Evolutionary conservation across 2,797 vertebrate genomes (phyloP).

Genomic region (Gallirallus australis): DNA sequence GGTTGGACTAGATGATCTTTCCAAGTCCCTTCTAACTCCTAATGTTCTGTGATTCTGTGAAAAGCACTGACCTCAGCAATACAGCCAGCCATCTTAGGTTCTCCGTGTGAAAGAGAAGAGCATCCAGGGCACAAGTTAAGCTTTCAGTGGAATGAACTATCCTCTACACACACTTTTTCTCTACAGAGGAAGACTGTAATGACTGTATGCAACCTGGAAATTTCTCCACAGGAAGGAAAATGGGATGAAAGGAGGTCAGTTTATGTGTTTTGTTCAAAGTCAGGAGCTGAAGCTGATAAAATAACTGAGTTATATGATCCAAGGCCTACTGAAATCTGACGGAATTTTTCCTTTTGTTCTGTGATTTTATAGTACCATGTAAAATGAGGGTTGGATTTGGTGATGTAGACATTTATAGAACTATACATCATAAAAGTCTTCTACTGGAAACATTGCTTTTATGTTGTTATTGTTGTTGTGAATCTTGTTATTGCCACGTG

Average conservation of each 20-base stretch:
- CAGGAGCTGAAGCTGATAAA: neutral
- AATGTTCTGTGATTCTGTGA: too few relatives aligned
- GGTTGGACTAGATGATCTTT: too few relatives aligned
- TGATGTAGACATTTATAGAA: neutral
- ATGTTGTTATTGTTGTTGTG: neutral
- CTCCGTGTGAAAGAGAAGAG: neutral
- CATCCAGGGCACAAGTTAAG: neutral
- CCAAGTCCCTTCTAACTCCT: too few relatives aligned
- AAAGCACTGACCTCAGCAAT: neutral
- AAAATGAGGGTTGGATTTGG: neutral
- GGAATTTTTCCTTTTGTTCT: neutral
- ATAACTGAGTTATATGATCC: neutral
- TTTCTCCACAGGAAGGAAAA: neutral
- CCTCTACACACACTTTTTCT: neutral
- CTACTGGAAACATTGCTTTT: neutral
- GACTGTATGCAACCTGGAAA: neutral
- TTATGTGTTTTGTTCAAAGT: neutral
- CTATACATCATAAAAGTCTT: neutral
- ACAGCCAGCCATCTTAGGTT: neutral
- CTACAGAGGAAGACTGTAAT: neutral
- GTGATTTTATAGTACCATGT: neutral
- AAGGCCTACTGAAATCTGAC: neutral
- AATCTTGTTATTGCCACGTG: neutral
- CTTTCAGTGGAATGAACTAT: neutral
- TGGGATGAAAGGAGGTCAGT: neutral